phyloP scores from a whole-genome alignment of 2,113 vertebrate species.

The Scophthalmus maximus region DNA sequence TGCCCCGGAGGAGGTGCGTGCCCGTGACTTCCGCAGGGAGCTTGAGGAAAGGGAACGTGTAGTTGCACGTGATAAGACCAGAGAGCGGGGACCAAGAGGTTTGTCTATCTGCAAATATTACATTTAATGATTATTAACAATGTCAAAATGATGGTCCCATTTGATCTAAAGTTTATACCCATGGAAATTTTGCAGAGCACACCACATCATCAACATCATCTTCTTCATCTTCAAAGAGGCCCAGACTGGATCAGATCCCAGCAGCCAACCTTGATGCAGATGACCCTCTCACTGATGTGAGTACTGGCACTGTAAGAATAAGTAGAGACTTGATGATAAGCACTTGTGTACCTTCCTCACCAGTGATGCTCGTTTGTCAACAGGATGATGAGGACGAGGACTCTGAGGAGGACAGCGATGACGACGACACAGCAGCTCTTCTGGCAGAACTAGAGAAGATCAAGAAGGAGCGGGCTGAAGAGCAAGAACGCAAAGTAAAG shows the following conservation, averaged over 20 bases:
- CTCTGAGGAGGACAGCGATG: conserved; percentile 93
- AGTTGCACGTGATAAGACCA: conserved; percentile 90
- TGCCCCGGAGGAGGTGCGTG: conserved; percentile 94
- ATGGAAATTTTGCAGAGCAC: conserved; percentile 84
- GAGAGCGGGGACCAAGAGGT: conserved; percentile 95
- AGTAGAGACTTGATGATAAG: not conserved
- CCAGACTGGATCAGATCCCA: conserved; percentile 96
- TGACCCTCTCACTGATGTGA: conserved; percentile 96
- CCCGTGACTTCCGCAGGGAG: conserved; percentile 96
- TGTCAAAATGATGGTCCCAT: not conserved
- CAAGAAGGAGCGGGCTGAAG: conserved; percentile 97
- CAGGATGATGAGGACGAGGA: conserved; percentile 88
- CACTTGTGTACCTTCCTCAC: not conserved
- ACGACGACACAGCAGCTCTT: conserved; percentile 96
- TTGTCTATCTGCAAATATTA: conserved; percentile 9
- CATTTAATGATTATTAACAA: not conserved
- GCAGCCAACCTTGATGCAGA: conserved; percentile 98
- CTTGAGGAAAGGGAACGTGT: conserved; percentile 95
- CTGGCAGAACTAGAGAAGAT: conserved; percentile 97
- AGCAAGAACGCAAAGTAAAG: conserved; percentile 94
- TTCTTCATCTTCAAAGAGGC: conserved; percentile 94
- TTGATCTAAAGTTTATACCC: not conserved
- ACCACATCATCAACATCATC: conserved; percentile 87
- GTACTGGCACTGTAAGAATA: conserved; percentile 40
- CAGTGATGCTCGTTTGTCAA: conserved; percentile 3